These are phyloP conservation scores for Sebastes ruberrimus DNA, from an alignment of 2,797 vertebrate genomes.

Conservation along the genomic window DNA sequence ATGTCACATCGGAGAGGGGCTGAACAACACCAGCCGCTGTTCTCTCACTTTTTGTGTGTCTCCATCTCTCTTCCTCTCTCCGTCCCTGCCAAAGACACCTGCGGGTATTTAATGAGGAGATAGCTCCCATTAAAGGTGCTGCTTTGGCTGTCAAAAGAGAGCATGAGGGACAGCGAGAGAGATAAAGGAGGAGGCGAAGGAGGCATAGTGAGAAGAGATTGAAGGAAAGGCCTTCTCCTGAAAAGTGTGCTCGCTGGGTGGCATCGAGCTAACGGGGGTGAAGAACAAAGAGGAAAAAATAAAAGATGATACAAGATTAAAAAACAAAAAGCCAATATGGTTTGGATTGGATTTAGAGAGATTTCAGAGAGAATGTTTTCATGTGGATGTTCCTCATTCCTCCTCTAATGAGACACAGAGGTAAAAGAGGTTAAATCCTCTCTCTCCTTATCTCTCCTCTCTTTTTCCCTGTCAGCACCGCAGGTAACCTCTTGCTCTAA, in stretches of 20 bases:
- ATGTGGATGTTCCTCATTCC: background rate
- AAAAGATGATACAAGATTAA: constrained; percentile 4
- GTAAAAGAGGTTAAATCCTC: constrained; percentile 30
- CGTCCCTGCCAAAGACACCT: constrained; percentile 56
- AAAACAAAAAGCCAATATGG: background rate
- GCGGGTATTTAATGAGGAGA: constrained; percentile 81
- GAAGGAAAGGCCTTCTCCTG: constrained; percentile 7
- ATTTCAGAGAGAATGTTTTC: constrained; percentile 1
- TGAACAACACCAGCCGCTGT: constrained; percentile 41
- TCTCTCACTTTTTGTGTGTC: constrained; percentile 10
- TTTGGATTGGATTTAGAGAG: background rate
- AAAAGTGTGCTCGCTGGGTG: constrained; percentile 16
- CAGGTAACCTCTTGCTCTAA: constrained; percentile 21
- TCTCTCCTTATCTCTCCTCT: constrained; percentile 10
- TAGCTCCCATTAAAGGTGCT: constrained; percentile 78
- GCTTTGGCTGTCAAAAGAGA: constrained; percentile 71
- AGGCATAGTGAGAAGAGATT: constrained; percentile 6
- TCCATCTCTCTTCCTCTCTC: constrained; percentile 15
- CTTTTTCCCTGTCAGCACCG: background rate
- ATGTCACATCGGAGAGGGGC: constrained; percentile 55
- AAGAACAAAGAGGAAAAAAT: background rate
- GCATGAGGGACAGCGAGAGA: constrained; percentile 44
- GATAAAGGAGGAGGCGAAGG: constrained; percentile 17
- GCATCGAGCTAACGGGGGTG: background rate
- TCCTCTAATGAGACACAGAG: constrained; percentile 23